Base-by-base conservation (phyloP, 2,888 invertebrate species). In the Sipunculus nudus region DNA sequence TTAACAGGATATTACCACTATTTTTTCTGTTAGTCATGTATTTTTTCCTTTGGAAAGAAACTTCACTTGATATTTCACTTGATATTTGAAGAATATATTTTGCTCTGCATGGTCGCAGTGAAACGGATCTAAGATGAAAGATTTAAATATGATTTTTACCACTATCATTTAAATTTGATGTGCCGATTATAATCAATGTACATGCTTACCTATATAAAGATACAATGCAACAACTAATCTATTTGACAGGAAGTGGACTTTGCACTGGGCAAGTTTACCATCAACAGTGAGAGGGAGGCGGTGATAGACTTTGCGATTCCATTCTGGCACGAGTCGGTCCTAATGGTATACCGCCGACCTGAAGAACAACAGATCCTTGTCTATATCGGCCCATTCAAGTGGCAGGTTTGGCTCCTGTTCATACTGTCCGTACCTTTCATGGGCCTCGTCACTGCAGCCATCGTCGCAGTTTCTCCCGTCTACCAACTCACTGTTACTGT, bases 221-320 rank as follows among this genome's bases (percentile, higher is more conserved):
- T n/a, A n/a, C n/a, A n/a, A n/a, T n/a, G n/a, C n/a, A n/a, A n/a
- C n/a, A n/a, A n/a, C n/a, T n/a, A n/a, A 19, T 53, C 28, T 8
- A 28, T 13, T 8, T 38, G 50, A 21, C 57, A 63, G 63, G 63
- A 61, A 31, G 65, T 41, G 13, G 65, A 65, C 31, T 65, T 63
- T 45, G 65, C 58, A 13, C 19, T 59, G 29, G 65, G 41, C 10
- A 65, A 65, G 39, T 65, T 65, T 29, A 65, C 65, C 21, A 54
- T 63, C 21, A 63, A 41, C 19, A 23, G 21, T 3, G 32, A 31
- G 31, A n/a, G 65, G 25, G 61, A 64, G 32, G 21, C 58, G 10
- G 59, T 64, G 40, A 47, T 63, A 4, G 65, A 65, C 40, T 65
- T 41, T 32, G 25, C 59, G 21, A 29, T 28, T 3, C 58, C 65